phyloP scores from a whole-genome alignment of 2,888 invertebrate species.

The Myopa tessellatipennis region DNA sequence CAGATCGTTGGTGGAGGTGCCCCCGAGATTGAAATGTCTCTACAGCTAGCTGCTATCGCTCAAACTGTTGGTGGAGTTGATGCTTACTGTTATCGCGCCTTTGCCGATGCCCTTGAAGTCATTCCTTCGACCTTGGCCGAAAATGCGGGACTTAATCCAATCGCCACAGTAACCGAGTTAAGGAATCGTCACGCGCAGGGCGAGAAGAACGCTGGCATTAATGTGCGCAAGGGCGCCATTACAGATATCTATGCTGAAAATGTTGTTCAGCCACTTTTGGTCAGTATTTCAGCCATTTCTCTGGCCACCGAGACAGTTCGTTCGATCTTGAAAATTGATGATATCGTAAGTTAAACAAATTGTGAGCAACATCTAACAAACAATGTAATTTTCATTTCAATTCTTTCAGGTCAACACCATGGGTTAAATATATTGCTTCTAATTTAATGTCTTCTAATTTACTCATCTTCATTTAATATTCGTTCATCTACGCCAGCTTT shows the following conservation, averaged over 20 bases:
- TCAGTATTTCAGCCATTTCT: conserved; percentile 91
- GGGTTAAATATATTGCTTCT: conserved; percentile 50
- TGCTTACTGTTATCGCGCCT: conserved; percentile 95
- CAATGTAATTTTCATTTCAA: conserved; percentile 19
- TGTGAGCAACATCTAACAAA: neutral
- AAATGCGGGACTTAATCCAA: conserved; percentile 89
- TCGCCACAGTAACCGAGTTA: conserved; percentile 95
- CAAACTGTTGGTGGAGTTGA: conserved; percentile 90
- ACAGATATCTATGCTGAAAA: conserved; percentile 97
- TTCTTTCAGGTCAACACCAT: conserved; percentile 60
- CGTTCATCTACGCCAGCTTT: conserved; percentile 6
- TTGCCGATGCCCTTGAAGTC: conserved; percentile 95
- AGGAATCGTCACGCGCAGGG: conserved; percentile 92
- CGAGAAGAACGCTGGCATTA: conserved; percentile 90
- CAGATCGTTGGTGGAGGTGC: conserved; percentile 97
- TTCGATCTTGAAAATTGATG: conserved; percentile 98
- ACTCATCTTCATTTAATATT: conserved; percentile 46
- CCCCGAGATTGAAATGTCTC: conserved; percentile 94
- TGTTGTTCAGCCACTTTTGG: conserved; percentile 96
- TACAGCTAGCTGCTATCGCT: conserved; percentile 83
- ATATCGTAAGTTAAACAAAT: conserved; percentile 79
- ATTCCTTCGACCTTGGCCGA: conserved; percentile 92
- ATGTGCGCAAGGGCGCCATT: conserved; percentile 95
- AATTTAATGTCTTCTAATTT: conserved; percentile 40
- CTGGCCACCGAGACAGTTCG: conserved; percentile 97